A percentile compares a stretch with the other conserved stretches of the same genome.
Evolutionary conservation across 2,888 invertebrate genomes (phyloP).

Genomic region (Meteorus cinctellus): DNA sequence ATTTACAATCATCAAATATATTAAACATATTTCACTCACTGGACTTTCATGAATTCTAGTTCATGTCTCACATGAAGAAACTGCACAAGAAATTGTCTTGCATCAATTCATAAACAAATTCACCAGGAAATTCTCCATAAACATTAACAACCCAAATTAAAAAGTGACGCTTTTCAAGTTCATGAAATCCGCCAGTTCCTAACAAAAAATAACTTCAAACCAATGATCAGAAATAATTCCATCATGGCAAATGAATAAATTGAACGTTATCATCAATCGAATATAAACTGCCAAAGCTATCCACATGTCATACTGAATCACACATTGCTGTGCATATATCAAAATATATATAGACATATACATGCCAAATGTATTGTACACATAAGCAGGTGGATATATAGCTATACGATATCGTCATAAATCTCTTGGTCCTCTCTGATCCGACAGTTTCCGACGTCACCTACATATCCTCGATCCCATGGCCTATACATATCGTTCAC

Average conservation of each 20-base stretch:
- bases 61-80: too few species aligned
- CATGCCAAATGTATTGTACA: neutral
- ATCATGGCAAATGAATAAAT: slow-evolving; percentile 8
- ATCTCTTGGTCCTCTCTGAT: slow-evolving; percentile 33
- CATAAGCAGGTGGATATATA: neutral
- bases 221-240: too few species aligned
- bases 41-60: too few species aligned
- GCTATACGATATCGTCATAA: slow-evolving; percentile 23
- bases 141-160: too few species aligned
- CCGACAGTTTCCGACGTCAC: slow-evolving; percentile 31
- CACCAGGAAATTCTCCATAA: too few species aligned
- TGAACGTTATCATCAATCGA: slow-evolving; percentile 3
- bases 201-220: too few species aligned
- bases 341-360: neutral
- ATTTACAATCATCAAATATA: too few species aligned
- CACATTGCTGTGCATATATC: neutral
- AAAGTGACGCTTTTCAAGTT: too few species aligned
- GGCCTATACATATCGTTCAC: slow-evolving; percentile 4
- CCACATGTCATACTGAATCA: slow-evolving; percentile 23
- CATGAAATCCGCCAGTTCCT: too few species aligned
- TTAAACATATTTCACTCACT: too few species aligned
- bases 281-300: slow-evolving; percentile 31
- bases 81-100: too few species aligned
- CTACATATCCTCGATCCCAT: slow-evolving; percentile 36
- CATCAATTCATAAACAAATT: too few species aligned